Evolutionary conservation across 2,113 vertebrate genomes (phyloP).

Genomic region (Vidua macroura): DNA sequence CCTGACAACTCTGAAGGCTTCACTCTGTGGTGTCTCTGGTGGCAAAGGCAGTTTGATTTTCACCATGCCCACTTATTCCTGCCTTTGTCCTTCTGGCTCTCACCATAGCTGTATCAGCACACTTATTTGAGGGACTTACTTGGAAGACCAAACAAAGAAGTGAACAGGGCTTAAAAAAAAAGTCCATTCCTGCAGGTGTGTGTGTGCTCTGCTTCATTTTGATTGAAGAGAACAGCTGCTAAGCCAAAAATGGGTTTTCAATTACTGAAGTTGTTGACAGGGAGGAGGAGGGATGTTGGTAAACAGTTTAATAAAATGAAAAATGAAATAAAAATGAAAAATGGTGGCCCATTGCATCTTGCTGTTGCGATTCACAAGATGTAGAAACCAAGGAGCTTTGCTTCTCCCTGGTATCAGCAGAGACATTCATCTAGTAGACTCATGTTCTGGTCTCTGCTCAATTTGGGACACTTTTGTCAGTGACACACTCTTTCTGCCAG

Average conservation of each 20-base stretch:
- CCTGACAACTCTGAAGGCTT: neutral
- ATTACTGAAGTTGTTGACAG: neutral
- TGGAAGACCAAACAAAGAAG: neutral
- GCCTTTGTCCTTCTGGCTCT: neutral
- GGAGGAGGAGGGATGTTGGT: neutral
- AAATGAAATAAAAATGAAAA: neutral
- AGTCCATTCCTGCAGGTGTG: neutral
- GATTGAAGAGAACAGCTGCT: neutral
- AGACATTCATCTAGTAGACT: neutral
- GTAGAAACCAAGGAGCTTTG: neutral
- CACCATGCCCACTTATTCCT: neutral
- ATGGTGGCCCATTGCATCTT: neutral
- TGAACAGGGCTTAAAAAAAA: neutral
- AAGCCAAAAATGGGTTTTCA: neutral
- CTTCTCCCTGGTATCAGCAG: neutral
- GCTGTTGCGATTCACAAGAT: neutral
- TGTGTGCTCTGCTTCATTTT: neutral
- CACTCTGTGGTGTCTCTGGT: neutral
- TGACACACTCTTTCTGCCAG: neutral
- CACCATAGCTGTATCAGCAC: neutral
- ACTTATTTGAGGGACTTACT: neutral
- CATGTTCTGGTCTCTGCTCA: accelerated
- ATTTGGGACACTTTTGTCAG: neutral
- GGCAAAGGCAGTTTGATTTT: neutral
- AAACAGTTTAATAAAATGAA: neutral